Percentiles rank a stretch among this genome's conserved stretches.
These are phyloP conservation scores for Penaeus japonicus DNA, from an alignment of 1,140 invertebrate species.

Conservation along the genomic window DNA sequence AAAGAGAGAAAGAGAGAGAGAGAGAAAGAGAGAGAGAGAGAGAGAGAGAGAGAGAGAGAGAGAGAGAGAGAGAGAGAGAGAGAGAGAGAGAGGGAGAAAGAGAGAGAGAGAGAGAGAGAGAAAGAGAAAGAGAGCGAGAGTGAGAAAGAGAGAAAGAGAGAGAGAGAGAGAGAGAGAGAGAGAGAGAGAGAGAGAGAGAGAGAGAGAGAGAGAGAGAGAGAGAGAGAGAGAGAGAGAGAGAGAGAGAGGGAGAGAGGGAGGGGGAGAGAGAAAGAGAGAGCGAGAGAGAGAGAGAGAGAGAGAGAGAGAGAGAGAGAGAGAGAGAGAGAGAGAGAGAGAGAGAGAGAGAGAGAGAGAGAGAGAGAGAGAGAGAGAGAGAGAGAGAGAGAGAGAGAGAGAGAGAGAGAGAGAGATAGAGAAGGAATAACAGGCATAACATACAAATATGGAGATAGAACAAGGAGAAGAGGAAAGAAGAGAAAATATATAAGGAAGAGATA, in stretches of 20 bases:
- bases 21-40: neutral
- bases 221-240: neutral
- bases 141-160: neutral
- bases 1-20: neutral
- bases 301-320: neutral
- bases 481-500: too few species aligned
- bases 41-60: too few species aligned
- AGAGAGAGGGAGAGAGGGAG: neutral
- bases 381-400: neutral
- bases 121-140: neutral
- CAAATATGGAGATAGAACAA: neutral
- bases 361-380: neutral
- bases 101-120: neutral
- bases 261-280: neutral
- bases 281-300: neutral
- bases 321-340: neutral
- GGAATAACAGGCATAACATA: neutral
- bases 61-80: neutral
- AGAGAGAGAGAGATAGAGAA: neutral
- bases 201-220: neutral
- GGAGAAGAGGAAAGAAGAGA: neutral
- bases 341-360: neutral
- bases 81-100: neutral
- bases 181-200: neutral
- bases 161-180: neutral